These are phyloP conservation scores for Danio tinwini DNA, from an alignment of 2,797 vertebrate species.

Conservation along the genomic window DNA sequence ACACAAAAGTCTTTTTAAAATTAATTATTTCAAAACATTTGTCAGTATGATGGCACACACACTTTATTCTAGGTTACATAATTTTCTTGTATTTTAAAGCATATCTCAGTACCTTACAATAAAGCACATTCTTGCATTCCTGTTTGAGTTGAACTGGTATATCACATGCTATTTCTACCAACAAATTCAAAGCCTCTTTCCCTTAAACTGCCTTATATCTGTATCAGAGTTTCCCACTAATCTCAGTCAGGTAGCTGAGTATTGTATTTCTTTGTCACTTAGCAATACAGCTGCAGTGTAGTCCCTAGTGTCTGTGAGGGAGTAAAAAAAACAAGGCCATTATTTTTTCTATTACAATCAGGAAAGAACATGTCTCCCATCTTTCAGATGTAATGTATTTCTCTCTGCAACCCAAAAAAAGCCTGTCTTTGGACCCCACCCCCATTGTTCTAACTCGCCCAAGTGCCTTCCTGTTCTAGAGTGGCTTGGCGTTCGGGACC, in stretches of 20 bases:
- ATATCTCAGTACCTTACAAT: slow-evolving; percentile 13
- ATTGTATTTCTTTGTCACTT: slow-evolving; percentile 21
- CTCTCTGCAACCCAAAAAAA: slow-evolving; percentile 43
- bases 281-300: slow-evolving; percentile 47
- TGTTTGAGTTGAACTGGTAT: slow-evolving; percentile 55
- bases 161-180: slow-evolving; percentile 18
- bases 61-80: not conserved
- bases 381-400: slow-evolving; percentile 50
- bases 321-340: slow-evolving; percentile 39
- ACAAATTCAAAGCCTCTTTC: slow-evolving; percentile 31
- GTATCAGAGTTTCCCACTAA: slow-evolving; percentile 11
- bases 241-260: slow-evolving; percentile 15
- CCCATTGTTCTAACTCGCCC: slow-evolving; percentile 64
- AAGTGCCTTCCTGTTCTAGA: slow-evolving; percentile 64
- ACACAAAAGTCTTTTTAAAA: no score
- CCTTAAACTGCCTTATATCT: slow-evolving; percentile 3
- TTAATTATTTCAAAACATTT: not conserved
- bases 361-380: slow-evolving; percentile 55
- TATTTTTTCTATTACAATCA: slow-evolving; percentile 54
- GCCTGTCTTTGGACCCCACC: slow-evolving; percentile 58
- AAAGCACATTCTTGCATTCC: slow-evolving; percentile 55
- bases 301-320: slow-evolving; percentile 6
- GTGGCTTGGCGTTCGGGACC: slow-evolving; percentile 58
- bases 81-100: slow-evolving; percentile 30
- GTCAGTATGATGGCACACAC: not conserved